These are phyloP conservation scores for Zaprionus gabonicus DNA, from an alignment of 1,140 invertebrate species.

Conservation along the genomic window DNA sequence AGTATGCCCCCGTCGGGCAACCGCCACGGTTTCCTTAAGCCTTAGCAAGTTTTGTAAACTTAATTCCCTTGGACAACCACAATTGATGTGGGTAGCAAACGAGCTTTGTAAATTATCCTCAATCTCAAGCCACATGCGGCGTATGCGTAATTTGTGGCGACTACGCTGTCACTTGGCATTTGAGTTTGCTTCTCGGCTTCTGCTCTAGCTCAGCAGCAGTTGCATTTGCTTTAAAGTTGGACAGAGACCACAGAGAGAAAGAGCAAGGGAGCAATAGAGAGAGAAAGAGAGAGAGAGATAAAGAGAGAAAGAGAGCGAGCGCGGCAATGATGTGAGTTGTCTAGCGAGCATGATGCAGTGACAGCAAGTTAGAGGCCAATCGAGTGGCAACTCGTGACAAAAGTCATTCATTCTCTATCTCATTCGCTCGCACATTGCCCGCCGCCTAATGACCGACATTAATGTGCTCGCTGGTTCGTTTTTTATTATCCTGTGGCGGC, in stretches of 20 bases:
- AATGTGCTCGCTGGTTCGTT: slow-evolving; percentile 14
- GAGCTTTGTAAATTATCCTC: slow-evolving; percentile 28
- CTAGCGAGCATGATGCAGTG: neutral
- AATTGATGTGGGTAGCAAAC: slow-evolving; percentile 40
- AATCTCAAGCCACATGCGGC: slow-evolving; percentile 20
- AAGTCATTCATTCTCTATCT: slow-evolving; percentile 28
- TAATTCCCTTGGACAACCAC: slow-evolving; percentile 38
- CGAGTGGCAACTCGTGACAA: slow-evolving; percentile 38
- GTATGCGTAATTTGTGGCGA: slow-evolving; percentile 39
- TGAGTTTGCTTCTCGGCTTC: neutral
- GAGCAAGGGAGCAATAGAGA: neutral
- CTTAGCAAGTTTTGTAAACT: neutral
- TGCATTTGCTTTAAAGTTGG: slow-evolving; percentile 22
- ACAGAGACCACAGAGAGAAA: neutral
- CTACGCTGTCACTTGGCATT: slow-evolving; percentile 8
- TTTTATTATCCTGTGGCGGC: slow-evolving; percentile 11
- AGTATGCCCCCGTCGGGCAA: neutral
- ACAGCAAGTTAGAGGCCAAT: slow-evolving; percentile 16
- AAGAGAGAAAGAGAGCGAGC: neutral
- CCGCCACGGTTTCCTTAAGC: neutral
- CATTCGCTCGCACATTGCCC: slow-evolving; percentile 14
- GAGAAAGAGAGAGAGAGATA: neutral
- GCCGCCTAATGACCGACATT: slow-evolving; percentile 19
- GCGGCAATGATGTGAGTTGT: neutral
- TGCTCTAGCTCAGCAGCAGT: neutral